phyloP scores from a whole-genome alignment of 2,797 vertebrate species.

The Pseudochirops corinnae region DNA sequence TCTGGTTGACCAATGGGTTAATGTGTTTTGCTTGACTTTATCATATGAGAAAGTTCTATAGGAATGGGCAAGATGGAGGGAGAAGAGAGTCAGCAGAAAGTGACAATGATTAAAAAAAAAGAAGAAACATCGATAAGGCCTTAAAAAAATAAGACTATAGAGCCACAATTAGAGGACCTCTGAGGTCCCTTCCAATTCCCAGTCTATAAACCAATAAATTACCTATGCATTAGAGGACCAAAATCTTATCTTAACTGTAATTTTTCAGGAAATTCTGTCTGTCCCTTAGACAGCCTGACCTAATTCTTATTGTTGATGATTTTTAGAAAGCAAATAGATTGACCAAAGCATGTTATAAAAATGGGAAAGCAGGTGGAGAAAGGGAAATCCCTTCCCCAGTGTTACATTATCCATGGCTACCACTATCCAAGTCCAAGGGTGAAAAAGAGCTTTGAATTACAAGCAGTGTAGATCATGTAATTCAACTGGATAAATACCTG shows the following conservation, averaged over 20 bases:
- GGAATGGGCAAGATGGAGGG: background rate
- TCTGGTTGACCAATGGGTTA: background rate
- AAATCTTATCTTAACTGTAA: background rate
- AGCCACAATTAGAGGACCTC: background rate
- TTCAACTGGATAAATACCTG: background rate
- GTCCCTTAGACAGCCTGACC: background rate
- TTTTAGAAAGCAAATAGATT: background rate
- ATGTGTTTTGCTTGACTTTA: background rate
- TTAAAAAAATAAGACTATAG: background rate
- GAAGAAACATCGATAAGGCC: background rate
- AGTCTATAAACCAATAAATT: background rate
- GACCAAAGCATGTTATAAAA: background rate
- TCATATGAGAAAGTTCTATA: background rate
- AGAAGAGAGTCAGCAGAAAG: background rate
- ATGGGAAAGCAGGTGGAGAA: background rate
- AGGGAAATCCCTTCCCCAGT: background rate
- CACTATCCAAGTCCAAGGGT: background rate
- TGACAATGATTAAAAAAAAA: background rate
- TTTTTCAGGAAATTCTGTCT: background rate
- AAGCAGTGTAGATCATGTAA: background rate
- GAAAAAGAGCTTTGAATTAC: background rate
- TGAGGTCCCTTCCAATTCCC: constrained; percentile 1
- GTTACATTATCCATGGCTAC: background rate
- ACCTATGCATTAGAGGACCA: background rate
- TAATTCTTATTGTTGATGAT: background rate